Percentiles rank a stretch among this genome's conserved stretches.
Evolutionary conservation across 1,140 invertebrate species (phyloP).

Genomic region (Zaprionus africanus): DNA sequence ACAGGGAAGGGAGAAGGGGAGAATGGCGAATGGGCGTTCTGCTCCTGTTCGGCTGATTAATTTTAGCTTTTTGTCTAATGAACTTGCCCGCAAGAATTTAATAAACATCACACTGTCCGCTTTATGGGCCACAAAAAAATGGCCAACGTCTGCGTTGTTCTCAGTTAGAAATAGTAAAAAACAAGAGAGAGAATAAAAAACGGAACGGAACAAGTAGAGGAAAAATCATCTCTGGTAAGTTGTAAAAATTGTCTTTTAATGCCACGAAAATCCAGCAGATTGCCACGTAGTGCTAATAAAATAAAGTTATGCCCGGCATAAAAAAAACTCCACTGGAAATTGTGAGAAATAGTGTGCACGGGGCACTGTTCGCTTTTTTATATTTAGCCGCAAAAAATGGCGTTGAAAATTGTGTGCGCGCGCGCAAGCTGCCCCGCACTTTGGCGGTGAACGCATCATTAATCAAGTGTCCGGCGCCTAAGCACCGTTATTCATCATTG

Average conservation of each 20-base stretch:
- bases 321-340: slow-evolving; percentile 63
- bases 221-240: slow-evolving; percentile 77
- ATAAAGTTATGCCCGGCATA: slow-evolving; percentile 79
- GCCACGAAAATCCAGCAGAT: slow-evolving; percentile 82
- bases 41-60: slow-evolving; percentile 57
- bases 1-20: neutral
- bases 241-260: slow-evolving; percentile 84
- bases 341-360: slow-evolving; percentile 66
- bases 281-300: slow-evolving; percentile 83
- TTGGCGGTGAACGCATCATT: slow-evolving; percentile 82
- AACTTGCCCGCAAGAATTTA: slow-evolving; percentile 75
- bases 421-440: slow-evolving; percentile 49
- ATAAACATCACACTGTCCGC: slow-evolving; percentile 63
- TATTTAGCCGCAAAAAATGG: slow-evolving; percentile 60
- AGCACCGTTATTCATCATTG: slow-evolving; percentile 84
- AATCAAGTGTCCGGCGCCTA: slow-evolving; percentile 83
- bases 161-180: slow-evolving; percentile 57
- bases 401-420: slow-evolving; percentile 64
- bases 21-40: neutral
- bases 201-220: slow-evolving; percentile 42
- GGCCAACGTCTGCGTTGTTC: slow-evolving; percentile 46
- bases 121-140: slow-evolving; percentile 72
- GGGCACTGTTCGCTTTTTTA: slow-evolving; percentile 22
- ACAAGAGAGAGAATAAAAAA: slow-evolving; percentile 16
- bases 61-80: slow-evolving; percentile 80